These are phyloP conservation scores for Platypus cylindrus DNA, from an alignment of 2,888 invertebrate species.

Conservation along the genomic window DNA sequence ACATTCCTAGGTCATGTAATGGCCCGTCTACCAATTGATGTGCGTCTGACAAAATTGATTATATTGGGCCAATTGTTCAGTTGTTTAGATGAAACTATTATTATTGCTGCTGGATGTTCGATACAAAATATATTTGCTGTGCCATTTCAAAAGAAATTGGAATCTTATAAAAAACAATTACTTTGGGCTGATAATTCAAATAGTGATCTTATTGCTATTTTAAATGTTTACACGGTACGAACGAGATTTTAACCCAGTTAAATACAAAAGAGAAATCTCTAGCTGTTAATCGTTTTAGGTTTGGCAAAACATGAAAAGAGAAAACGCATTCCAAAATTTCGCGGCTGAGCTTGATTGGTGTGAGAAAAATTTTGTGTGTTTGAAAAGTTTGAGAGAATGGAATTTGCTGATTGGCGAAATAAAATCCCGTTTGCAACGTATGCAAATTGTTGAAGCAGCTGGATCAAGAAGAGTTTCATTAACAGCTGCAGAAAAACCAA, in stretches of 20 bases:
- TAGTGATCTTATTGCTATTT: conserved; percentile 73
- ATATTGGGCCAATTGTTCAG: conserved; percentile 78
- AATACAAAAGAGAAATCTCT: background rate
- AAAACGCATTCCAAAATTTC: conserved; percentile 18
- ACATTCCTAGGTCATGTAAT: conserved; percentile 77
- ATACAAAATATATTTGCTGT: conserved; percentile 68
- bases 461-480: conserved; percentile 35
- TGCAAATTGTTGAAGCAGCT: conserved; percentile 46
- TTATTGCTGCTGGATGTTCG: conserved; percentile 78
- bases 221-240: conserved; percentile 70
- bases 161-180: conserved; percentile 62
- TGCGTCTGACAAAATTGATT: conserved; percentile 70
- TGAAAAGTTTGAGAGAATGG: conserved; percentile 61
- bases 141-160: conserved; percentile 55
- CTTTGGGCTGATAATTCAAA: conserved; percentile 71
- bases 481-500: conserved; percentile 40
- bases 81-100: conserved; percentile 68
- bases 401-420: conserved; percentile 60
- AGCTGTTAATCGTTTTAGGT: conserved; percentile 36
- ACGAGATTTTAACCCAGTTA: no score
- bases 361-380: conserved; percentile 52
- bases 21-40: conserved; percentile 71
- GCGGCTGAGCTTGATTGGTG: conserved; percentile 45
- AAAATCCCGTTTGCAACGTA: conserved; percentile 42
- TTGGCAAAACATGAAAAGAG: conserved; percentile 40